Conservation (phyloP, 2,888 invertebrate species). For the Eledone cirrhosa region DNA sequence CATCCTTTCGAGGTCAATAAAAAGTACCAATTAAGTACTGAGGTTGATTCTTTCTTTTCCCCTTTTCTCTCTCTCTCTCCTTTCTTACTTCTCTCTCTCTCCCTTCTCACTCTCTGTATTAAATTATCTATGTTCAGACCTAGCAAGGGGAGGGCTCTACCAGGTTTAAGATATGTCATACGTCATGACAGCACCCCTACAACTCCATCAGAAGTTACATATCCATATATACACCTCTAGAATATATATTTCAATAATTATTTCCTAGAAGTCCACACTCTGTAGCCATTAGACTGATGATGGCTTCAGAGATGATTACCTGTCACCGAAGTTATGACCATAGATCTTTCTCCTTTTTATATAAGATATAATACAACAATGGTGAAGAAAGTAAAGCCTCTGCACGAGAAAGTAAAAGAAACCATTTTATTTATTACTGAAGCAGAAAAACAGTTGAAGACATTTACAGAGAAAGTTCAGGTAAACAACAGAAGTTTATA, state of each 20-base stretch:
- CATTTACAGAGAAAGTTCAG: constrained; percentile 63
- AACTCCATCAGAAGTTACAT: no score
- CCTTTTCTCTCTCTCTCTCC: neutral
- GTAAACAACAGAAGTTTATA: constrained; percentile 36
- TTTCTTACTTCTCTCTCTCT: neutral
- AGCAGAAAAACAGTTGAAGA: constrained; percentile 65
- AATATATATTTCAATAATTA: no score
- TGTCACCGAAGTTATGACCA: neutral
- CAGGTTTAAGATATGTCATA: no score
- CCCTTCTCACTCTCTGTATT: neutral
- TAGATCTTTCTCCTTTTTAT: neutral
- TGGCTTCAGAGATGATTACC: no score
- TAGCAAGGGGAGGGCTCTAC: no score
- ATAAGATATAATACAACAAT: constrained; percentile 65
- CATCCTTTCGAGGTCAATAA: no score
- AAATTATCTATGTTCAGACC: neutral
- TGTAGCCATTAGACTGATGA: no score
- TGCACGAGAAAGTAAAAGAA: constrained; percentile 65
- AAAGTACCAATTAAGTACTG: no score
- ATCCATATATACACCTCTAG: no score
- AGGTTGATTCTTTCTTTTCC: no score
- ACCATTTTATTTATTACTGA: constrained; percentile 64
- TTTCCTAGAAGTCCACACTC: no score
- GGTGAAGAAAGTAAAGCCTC: constrained; percentile 65
- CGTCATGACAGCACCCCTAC: no score